Conservation (phyloP, 2,888 invertebrate species). For the Lysandra coridon region DNA sequence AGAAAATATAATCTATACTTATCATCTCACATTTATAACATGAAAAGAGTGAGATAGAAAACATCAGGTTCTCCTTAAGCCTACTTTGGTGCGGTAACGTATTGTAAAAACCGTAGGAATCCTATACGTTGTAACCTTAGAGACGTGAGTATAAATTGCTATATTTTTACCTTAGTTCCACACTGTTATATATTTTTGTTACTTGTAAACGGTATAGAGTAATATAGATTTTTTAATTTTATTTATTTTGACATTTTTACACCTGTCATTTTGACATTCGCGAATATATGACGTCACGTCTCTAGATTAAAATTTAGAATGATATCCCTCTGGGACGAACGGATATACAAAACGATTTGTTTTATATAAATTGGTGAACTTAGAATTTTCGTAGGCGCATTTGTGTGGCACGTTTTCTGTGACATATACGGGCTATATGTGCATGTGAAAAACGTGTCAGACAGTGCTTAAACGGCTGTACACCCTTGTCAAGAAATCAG, state of each 20-base stretch:
- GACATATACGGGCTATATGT: conserved; percentile 71
- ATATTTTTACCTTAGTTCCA: not conserved
- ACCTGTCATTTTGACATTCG: not conserved
- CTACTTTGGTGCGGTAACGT: conserved; percentile 20
- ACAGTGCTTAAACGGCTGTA: conserved; percentile 50
- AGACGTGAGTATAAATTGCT: conserved; percentile 33
- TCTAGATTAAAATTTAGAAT: conserved; percentile 39
- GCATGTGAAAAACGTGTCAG: conserved; percentile 55
- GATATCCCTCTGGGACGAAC: conserved; percentile 50
- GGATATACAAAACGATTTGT: conserved; percentile 56
- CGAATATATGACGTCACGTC: conserved; percentile 39
- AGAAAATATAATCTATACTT: not conserved
- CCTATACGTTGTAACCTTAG: conserved; percentile 17
- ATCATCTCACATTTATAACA: not conserved
- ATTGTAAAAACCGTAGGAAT: conserved; percentile 20
- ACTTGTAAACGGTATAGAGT: conserved; percentile 11
- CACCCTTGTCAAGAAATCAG: conserved; percentile 35
- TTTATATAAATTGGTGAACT: conserved; percentile 70
- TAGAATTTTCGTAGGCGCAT: conserved; percentile 61
- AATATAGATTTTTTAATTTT: conserved; percentile 10
- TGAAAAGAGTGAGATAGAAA: not conserved
- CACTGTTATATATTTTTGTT: conserved; percentile 27
- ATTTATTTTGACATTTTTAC: not conserved
- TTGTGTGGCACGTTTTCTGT: conserved; percentile 54
- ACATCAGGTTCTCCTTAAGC: not conserved